Conservation (phyloP, 2,797 vertebrate species). For the Enteromius mattozi region DNA sequence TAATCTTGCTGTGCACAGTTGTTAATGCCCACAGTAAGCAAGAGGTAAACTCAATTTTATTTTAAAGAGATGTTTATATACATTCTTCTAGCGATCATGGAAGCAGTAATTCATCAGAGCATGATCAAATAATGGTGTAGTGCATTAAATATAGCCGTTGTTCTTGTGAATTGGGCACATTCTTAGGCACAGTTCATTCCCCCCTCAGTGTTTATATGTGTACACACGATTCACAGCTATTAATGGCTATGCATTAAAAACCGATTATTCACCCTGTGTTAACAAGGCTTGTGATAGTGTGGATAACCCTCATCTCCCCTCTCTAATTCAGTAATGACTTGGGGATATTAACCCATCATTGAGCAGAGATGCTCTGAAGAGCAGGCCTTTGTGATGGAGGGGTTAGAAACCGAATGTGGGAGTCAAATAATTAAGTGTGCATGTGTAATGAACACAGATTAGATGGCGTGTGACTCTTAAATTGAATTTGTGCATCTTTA, state of each 20-base stretch:
- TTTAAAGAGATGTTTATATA: background rate
- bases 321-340: slow-evolving; percentile 48
- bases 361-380: slow-evolving; percentile 28
- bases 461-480: slow-evolving; percentile 44
- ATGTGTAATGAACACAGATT: slow-evolving; percentile 51
- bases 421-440: slow-evolving; percentile 39
- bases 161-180: background rate
- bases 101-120: background rate
- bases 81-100: background rate
- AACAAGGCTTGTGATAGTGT: slow-evolving; percentile 32
- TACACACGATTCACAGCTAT: slow-evolving; percentile 6
- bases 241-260: slow-evolving; percentile 35
- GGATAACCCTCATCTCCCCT: slow-evolving; percentile 22
- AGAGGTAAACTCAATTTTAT: background rate
- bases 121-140: background rate
- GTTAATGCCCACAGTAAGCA: background rate
- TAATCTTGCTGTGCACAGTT: background rate
- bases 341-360: slow-evolving; percentile 37
- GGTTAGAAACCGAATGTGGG: background rate
- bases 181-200: background rate
- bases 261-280: slow-evolving; percentile 44
- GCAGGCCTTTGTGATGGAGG: slow-evolving; percentile 21
- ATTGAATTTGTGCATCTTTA: slow-evolving; percentile 32
- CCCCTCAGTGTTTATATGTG: slow-evolving; percentile 9
- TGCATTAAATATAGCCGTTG: background rate